Conservation (phyloP, 1,140 invertebrate species). For the Heliconius hewitsoni region DNA sequence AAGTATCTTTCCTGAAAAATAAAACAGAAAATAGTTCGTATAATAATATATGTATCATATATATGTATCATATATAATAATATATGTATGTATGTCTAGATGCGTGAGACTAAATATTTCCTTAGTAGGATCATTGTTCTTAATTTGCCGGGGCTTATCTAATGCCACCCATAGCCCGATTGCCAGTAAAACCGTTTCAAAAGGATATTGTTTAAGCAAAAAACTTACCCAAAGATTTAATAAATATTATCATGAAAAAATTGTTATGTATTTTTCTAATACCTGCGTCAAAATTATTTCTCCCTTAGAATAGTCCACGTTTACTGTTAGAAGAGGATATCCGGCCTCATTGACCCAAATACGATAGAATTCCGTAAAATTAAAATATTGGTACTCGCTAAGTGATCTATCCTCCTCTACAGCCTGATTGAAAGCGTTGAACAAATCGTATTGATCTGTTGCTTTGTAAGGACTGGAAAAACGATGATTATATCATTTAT, state of each 20-base stretch:
- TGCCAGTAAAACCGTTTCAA: no score
- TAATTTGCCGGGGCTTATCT: no score
- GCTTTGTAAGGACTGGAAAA: slow-evolving; percentile 80
- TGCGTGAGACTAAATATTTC: background rate
- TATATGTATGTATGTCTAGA: no score
- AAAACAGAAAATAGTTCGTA: background rate
- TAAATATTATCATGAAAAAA: background rate
- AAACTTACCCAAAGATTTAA: no score
- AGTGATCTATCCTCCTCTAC: slow-evolving; percentile 62
- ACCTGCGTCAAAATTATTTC: slow-evolving; percentile 78
- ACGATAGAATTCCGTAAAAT: slow-evolving; percentile 62
- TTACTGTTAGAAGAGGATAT: slow-evolving; percentile 86
- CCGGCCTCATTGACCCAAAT: slow-evolving; percentile 87
- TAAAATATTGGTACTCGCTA: slow-evolving; percentile 52
- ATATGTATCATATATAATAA: no score
- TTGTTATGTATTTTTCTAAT: slow-evolving; percentile 30
- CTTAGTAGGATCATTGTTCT: no score
- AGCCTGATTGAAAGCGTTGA: slow-evolving; percentile 82
- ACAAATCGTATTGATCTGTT: slow-evolving; percentile 84
- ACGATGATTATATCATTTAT: background rate
- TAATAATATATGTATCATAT: background rate
- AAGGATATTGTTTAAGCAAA: no score
- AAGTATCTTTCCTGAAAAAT: slow-evolving; percentile 70
- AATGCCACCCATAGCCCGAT: no score
- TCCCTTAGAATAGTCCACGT: slow-evolving; percentile 68